These are phyloP conservation scores for Premnoplex brunnescens DNA, from an alignment of 2,797 vertebrate species.

Conservation along the genomic window DNA sequence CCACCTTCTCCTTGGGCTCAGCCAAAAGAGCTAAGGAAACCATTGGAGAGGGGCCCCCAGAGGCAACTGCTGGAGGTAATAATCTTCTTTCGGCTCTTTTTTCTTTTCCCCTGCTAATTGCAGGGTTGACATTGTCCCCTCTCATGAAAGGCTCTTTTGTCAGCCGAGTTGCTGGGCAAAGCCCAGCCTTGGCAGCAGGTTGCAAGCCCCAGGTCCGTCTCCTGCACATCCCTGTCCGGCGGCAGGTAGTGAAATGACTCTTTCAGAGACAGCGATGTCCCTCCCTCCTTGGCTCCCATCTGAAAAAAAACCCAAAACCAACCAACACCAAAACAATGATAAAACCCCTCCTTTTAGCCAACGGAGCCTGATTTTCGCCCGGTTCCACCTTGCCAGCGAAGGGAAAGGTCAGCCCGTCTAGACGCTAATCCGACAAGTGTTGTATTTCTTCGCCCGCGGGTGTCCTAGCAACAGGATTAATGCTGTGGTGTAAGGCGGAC, in stretches of 20 bases:
- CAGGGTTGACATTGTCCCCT: constrained; percentile 80
- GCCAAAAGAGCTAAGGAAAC: constrained; percentile 46
- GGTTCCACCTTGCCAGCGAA: not conserved
- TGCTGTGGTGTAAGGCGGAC: not conserved
- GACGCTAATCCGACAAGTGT: constrained; percentile 49
- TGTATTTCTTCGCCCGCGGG: not conserved
- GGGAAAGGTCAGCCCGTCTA: constrained; percentile 68
- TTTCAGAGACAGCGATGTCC: not conserved
- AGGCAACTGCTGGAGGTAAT: constrained; percentile 69
- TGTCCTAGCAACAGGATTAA: constrained; percentile 65
- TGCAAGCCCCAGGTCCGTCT: constrained; percentile 2
- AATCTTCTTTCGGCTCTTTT: constrained; percentile 75
- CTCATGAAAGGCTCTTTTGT: constrained; percentile 88
- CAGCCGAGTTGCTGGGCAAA: constrained; percentile 75
- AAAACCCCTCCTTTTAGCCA: not conserved
- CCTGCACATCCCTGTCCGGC: not conserved
- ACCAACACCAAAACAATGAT: not conserved
- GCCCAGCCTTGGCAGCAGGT: constrained; percentile 74
- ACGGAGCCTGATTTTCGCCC: not conserved
- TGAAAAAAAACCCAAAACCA: too few species aligned
- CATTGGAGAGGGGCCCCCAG: not conserved
- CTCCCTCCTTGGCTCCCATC: not conserved
- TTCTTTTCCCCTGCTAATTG: constrained; percentile 76
- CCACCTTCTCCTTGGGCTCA: not conserved
- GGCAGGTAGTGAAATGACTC: not conserved